phyloP scores from a whole-genome alignment of 2,888 invertebrate genomes.

The Conomelus anceps region DNA sequence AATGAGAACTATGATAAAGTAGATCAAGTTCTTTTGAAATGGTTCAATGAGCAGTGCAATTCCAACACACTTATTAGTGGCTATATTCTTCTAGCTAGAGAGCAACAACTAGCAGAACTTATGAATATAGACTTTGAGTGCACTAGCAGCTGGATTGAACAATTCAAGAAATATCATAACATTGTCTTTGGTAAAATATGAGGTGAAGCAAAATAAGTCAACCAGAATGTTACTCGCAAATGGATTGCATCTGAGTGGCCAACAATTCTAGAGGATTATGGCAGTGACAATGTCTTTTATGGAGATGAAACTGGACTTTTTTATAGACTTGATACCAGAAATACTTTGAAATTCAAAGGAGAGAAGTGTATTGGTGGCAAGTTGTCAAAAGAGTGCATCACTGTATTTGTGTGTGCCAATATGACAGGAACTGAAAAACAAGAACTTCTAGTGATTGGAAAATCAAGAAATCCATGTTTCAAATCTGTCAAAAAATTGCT shows the following conservation, averaged over 20 bases:
- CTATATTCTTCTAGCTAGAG: constrained; percentile 16
- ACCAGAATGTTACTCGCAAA: not conserved
- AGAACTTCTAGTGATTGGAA: constrained; percentile 18
- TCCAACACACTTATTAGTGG: too few relatives aligned
- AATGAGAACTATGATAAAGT: too few relatives aligned
- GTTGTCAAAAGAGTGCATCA: constrained; percentile 11
- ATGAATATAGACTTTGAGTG: constrained; percentile 10
- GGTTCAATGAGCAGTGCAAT: too few relatives aligned
- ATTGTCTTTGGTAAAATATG: constrained; percentile 18
- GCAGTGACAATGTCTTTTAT: constrained; percentile 15
- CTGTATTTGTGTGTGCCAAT: constrained; percentile 1
- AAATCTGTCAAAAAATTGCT: not conserved
- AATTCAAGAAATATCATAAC: constrained; percentile 18
- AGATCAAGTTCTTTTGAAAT: too few relatives aligned
- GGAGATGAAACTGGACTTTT: constrained; percentile 17
- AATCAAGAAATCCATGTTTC: not conserved
- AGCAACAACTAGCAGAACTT: constrained; percentile 8
- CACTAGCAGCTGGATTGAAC: constrained; percentile 14
- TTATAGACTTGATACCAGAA: constrained; percentile 4
- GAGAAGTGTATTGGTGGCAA: constrained; percentile 10
- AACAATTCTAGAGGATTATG: not conserved
- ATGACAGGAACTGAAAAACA: too few relatives aligned
- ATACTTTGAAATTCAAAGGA: constrained; percentile 14
- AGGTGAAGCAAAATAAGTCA: constrained; percentile 12
- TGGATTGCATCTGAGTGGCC: constrained; percentile 15